Evolutionary conservation across 2,797 vertebrate species (phyloP).

Genomic region (Pristis pectinata): DNA sequence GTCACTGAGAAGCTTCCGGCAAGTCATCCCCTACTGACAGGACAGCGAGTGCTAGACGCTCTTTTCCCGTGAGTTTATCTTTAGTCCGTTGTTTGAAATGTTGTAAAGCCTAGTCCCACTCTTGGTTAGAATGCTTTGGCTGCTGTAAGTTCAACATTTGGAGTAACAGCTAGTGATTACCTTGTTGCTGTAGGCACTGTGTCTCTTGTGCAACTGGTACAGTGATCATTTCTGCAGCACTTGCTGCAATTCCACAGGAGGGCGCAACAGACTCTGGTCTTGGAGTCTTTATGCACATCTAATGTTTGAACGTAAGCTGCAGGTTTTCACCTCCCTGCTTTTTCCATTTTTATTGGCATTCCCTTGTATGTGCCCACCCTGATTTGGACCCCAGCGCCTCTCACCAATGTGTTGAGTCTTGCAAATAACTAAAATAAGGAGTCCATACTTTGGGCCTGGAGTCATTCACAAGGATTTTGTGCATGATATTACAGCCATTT

Average conservation of each 20-base stretch:
- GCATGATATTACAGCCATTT: neutral
- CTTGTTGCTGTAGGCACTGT: neutral
- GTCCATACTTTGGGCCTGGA: neutral
- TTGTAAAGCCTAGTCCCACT: neutral
- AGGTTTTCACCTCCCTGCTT: neutral
- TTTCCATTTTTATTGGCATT: too few species aligned
- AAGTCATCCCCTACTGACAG: conserved; percentile 81
- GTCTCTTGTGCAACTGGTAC: neutral
- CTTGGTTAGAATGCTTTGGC: neutral
- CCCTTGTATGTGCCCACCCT: neutral
- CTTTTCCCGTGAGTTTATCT: conserved; percentile 78
- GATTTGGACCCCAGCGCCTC: too few species aligned
- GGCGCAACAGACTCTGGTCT: neutral
- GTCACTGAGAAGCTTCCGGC: conserved; percentile 93
- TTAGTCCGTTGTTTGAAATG: neutral
- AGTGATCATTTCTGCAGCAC: neutral
- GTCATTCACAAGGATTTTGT: too few species aligned
- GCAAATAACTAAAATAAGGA: neutral
- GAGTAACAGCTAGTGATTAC: neutral
- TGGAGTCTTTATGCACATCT: neutral
- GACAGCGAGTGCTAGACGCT: conserved; percentile 76
- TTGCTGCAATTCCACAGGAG: neutral
- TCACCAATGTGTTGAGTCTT: neutral
- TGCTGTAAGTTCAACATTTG: too few species aligned
- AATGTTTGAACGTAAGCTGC: neutral